Evolutionary conservation across 2,113 vertebrate genomes (phyloP).

Genomic region (Baryphthengus martii): DNA sequence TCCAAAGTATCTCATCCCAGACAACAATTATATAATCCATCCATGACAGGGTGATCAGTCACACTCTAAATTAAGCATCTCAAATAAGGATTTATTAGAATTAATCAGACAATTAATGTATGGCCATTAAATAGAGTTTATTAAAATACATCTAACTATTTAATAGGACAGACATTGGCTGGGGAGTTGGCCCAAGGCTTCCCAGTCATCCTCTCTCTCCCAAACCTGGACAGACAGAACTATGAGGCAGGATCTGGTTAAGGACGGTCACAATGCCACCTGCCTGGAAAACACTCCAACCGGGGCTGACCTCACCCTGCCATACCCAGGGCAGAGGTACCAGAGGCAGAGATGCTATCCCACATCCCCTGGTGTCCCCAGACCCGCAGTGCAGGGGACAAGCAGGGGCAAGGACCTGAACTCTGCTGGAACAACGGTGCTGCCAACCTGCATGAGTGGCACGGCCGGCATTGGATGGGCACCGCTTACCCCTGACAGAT

Average conservation of each 20-base stretch:
- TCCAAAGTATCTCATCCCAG: neutral
- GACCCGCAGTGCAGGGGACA: rapidly evolving
- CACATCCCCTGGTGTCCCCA: rapidly evolving
- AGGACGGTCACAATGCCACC: rapidly evolving
- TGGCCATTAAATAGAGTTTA: slow-evolving; percentile 49
- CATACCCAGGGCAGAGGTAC: neutral
- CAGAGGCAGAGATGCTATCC: neutral
- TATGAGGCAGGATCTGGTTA: too few species aligned
- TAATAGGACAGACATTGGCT: neutral
- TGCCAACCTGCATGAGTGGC: neutral
- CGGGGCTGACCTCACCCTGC: neutral
- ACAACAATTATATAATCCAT: slow-evolving; percentile 54
- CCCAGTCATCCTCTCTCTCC: too few species aligned
- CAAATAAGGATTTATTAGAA: slow-evolving; percentile 62
- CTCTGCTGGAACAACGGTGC: rapidly evolving
- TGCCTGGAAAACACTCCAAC: neutral
- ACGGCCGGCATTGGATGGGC: rapidly evolving
- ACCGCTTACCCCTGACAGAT: neutral
- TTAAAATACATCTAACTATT: slow-evolving; percentile 47
- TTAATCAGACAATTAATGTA: slow-evolving; percentile 63
- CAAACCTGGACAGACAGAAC: rapidly evolving
- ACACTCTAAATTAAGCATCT: slow-evolving; percentile 64
- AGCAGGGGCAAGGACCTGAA: neutral
- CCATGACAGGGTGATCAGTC: slow-evolving; percentile 50
- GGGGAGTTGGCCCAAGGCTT: neutral